These are phyloP conservation scores for Spisula subtruncata DNA, from an alignment of 2,888 invertebrate species.

Conservation along the genomic window DNA sequence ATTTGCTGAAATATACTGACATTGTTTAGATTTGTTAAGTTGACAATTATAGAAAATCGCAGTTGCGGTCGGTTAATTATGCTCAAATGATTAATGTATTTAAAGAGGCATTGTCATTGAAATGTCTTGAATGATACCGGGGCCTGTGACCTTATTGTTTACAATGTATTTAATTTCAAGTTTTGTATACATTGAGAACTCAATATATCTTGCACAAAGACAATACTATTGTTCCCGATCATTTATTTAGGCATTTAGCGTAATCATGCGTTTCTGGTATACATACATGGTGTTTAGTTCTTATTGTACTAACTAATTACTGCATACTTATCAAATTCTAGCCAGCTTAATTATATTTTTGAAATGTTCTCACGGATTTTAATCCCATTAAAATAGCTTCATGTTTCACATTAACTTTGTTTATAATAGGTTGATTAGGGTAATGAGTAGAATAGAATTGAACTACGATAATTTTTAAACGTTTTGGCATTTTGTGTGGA, in stretches of 20 bases:
- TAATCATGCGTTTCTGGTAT: constrained; percentile 25
- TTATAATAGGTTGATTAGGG: not conserved
- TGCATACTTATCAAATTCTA: not conserved
- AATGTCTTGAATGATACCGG: not conserved
- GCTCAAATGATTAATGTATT: not conserved
- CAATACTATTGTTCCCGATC: not conserved
- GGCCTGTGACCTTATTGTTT: constrained; percentile 27
- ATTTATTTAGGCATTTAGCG: not conserved
- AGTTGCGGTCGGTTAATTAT: not conserved
- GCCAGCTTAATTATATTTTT: not conserved
- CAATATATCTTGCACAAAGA: constrained; percentile 19
- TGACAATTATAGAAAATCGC: constrained; percentile 8
- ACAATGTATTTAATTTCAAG: constrained; percentile 3
- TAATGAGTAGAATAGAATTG: not conserved
- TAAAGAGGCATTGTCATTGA: constrained; percentile 15
- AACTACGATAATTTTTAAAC: not conserved
- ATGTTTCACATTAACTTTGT: not conserved
- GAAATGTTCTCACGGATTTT: constrained; percentile 11
- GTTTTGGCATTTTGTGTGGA: not conserved
- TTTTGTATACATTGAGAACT: not conserved
- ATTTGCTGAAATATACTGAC: not conserved
- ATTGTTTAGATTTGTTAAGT: not conserved
- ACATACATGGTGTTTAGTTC: not conserved
- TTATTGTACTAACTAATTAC: not conserved
- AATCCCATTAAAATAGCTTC: not conserved